A percentile compares a stretch with the other conserved stretches of the same genome.
Evolutionary conservation across 2,797 vertebrate species (phyloP).

Genomic region (Smutsia temminckii): DNA sequence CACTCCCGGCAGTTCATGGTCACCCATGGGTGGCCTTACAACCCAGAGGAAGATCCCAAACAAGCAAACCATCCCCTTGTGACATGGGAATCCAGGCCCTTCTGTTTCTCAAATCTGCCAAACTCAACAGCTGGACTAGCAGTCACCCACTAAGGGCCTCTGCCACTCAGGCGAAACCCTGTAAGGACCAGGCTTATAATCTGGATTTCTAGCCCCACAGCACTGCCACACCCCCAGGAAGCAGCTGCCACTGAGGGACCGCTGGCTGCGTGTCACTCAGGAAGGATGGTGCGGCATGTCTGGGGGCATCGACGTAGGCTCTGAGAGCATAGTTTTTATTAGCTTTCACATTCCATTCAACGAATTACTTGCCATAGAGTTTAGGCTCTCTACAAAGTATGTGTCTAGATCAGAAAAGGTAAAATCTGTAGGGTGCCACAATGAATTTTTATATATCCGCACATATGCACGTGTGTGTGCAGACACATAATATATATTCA

Average conservation of each 20-base stretch:
- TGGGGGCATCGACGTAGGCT: rapidly evolving
- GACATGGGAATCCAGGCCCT: neutral
- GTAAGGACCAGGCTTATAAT: no score
- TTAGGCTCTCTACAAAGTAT: neutral
- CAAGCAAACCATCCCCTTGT: neutral
- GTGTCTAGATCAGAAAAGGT: neutral
- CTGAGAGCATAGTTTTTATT: neutral
- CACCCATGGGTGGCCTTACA: neutral
- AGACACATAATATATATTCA: neutral
- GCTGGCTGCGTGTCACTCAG: neutral
- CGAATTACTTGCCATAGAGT: neutral
- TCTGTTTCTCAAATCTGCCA: neutral
- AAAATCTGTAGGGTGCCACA: neutral
- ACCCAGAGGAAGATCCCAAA: neutral
- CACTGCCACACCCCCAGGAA: neutral
- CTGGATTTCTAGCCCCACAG: neutral
- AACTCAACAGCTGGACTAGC: neutral
- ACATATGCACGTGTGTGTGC: rapidly evolving
- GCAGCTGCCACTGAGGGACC: rapidly evolving
- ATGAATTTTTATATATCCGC: neutral
- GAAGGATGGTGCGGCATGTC: rapidly evolving
- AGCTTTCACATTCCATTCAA: neutral
- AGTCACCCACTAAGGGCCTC: neutral
- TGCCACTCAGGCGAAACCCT: neutral
- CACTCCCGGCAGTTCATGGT: neutral